phyloP scores from a whole-genome alignment of 2,113 vertebrate species.

The Hippocampus zosterae region DNA sequence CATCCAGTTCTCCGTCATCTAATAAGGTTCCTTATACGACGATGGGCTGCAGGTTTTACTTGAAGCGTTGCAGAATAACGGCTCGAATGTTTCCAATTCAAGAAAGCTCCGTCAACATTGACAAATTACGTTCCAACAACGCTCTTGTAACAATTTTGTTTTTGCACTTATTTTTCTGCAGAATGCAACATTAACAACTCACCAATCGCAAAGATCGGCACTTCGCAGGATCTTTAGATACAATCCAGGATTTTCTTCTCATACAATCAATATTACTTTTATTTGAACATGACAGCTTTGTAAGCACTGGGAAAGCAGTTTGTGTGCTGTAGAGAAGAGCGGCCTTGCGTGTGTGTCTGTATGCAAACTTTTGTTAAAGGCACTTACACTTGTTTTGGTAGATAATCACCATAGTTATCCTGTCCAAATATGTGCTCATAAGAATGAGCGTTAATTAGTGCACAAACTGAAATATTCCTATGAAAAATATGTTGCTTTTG shows the following conservation, averaged over 20 bases:
- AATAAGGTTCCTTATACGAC: slow-evolving; percentile 20
- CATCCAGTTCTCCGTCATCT: slow-evolving; percentile 84
- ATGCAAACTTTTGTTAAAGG: slow-evolving; percentile 5
- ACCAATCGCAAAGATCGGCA: slow-evolving; percentile 12
- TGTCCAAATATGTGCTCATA: not conserved
- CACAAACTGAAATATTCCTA: slow-evolving; percentile 5
- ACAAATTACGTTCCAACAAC: not conserved
- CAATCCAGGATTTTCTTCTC: not conserved
- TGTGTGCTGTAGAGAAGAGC: slow-evolving; percentile 9
- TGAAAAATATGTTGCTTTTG: slow-evolving; percentile 6
- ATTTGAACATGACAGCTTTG: not conserved
- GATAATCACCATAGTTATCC: not conserved
- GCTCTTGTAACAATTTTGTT: not conserved
- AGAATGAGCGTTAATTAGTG: slow-evolving; percentile 20
- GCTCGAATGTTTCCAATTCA: slow-evolving; percentile 14
- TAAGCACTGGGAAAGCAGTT: slow-evolving; percentile 1
- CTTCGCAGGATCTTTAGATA: slow-evolving; percentile 4
- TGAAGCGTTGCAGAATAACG: slow-evolving; percentile 26
- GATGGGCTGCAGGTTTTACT: slow-evolving; percentile 26
- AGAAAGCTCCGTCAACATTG: not conserved
- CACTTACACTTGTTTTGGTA: slow-evolving; percentile 12
- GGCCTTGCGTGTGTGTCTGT: slow-evolving; percentile 13
- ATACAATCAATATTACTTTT: not conserved
- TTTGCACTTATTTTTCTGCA: slow-evolving; percentile 12
- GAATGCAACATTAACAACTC: slow-evolving; percentile 22